Evolutionary conservation across 1,140 invertebrate species (phyloP).

Genomic region (Delia radicum): DNA sequence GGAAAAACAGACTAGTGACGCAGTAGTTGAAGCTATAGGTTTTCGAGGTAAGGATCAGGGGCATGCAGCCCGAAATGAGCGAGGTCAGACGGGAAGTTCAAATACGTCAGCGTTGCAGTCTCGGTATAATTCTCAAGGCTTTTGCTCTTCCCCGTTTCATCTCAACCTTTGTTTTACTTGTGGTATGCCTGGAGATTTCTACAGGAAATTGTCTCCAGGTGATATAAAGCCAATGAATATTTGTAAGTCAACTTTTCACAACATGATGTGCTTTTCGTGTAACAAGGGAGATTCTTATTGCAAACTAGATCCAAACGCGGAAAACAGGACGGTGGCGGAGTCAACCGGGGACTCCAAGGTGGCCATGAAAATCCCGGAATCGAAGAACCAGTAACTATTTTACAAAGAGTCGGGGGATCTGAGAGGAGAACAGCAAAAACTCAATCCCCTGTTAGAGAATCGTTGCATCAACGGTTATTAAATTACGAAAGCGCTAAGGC

Average conservation of each 20-base stretch:
- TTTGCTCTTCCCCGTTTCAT: slow-evolving; percentile 1
- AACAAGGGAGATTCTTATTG: not conserved
- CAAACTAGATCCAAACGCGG: not conserved
- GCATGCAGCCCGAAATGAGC: too few species aligned
- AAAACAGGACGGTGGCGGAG: not conserved
- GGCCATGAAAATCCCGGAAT: not conserved
- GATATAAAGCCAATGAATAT: not conserved
- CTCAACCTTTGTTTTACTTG: not conserved
- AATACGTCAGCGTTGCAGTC: not conserved
- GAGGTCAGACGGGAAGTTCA: not conserved
- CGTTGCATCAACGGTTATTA: not conserved
- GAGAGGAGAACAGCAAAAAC: not conserved
- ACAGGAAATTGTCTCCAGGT: not conserved
- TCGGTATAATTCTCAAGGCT: not conserved
- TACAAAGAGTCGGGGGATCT: not conserved
- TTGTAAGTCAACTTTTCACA: not conserved
- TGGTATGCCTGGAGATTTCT: slow-evolving; percentile 4
- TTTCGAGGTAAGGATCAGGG: too few species aligned
- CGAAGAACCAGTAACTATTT: not conserved
- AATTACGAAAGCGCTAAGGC: not conserved
- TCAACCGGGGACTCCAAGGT: not conserved
- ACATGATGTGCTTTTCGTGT: not conserved
- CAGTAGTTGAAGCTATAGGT: not conserved
- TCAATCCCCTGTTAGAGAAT: not conserved
- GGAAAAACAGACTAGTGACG: not conserved